A percentile compares a stretch with the other conserved stretches of the same genome.
Conservation (phyloP, 2,888 invertebrate genomes). For the Mythimna lalbum region DNA sequence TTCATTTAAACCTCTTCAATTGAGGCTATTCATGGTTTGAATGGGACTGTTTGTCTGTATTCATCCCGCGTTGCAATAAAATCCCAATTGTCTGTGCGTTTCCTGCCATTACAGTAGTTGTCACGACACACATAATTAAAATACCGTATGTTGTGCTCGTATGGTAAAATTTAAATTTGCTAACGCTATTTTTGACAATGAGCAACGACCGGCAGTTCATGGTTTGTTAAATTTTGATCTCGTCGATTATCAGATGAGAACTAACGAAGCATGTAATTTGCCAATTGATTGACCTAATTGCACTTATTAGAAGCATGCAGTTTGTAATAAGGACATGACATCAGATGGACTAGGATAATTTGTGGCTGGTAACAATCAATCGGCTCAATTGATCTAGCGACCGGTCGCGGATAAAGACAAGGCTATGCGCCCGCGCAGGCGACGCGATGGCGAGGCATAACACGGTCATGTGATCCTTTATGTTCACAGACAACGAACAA, state of each 20-base stretch:
- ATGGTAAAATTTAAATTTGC: conserved; percentile 28
- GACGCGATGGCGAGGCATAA: conserved; percentile 43
- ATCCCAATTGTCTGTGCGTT: conserved; percentile 58
- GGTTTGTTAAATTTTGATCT: conserved; percentile 41
- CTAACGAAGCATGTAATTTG: conserved; percentile 59
- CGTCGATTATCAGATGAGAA: conserved; percentile 27
- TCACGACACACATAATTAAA: conserved; percentile 40
- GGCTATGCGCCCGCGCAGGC: conserved; percentile 60
- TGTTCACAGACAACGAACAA: conserved; percentile 52
- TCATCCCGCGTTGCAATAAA: conserved; percentile 52
- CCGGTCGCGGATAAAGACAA: conserved; percentile 65
- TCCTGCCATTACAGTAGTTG: conserved; percentile 61
- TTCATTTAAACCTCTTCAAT: conserved; percentile 58
- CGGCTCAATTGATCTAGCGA: conserved; percentile 69
- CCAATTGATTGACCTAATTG: conserved; percentile 71
- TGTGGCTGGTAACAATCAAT: conserved; percentile 72
- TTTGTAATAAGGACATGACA: conserved; percentile 67
- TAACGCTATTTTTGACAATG: conserved; percentile 21
- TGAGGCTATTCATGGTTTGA: conserved; percentile 56
- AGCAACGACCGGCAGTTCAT: conserved; percentile 22
- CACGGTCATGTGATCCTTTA: conserved; percentile 68
- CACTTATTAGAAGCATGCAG: conserved; percentile 61
- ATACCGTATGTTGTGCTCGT: conserved; percentile 21
- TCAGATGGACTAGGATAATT: conserved; percentile 68
- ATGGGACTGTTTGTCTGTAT: conserved; percentile 47